Base-by-base conservation (phyloP, 2,113 vertebrate species). In the Diadophis punctatus region DNA sequence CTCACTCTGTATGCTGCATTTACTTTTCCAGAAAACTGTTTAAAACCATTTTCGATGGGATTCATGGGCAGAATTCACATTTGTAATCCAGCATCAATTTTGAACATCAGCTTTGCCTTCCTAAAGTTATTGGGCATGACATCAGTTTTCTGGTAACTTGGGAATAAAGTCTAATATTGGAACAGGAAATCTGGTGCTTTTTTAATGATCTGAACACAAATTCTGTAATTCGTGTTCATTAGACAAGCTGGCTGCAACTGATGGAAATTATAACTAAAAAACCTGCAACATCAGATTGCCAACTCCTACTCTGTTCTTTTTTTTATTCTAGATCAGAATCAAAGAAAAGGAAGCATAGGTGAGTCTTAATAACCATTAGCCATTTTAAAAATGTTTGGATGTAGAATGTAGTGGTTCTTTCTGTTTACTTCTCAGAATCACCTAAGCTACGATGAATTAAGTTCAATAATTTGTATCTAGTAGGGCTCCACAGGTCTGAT, bases 281-380 rank as follows among this genome's bases (percentile, higher is more conserved):
- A 80, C 22, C 34, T 39, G 34, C 68, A 39, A 80, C 34, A 22
- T 43, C 68, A 80, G 68, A 39, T 80, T 20, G 6, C 16, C 68
- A 80, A 80, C 7, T 80, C 63, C 30, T n/a, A 56, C 18, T 9
- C 1, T 18, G 48, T 48, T 74, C 12, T 52, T 18, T 23, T n/a
- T 88, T 39, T 4, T 3, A 12, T 11, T 10, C 0, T 11, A 97
- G 97, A 86, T 97, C 97, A n/a, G 96, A 97, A 85, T 97, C 97
- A 5, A 97, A 97, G 94, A 97, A 97, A 92, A 95, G 96, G 30
- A 97, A 97, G 92, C 97, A 97, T 90, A 96, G 97, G 97, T 97
- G 84, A 96, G 96, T 27, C 18, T 56, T 85, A 7, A 23, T 88
- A 56, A 22, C 4, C 1, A 22, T 84, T 74, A 14, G 27, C 11